Percentiles rank a stretch among this genome's conserved stretches.
phyloP scores from a whole-genome alignment of 2,113 vertebrate species.

The Hippopotamus amphibius region DNA sequence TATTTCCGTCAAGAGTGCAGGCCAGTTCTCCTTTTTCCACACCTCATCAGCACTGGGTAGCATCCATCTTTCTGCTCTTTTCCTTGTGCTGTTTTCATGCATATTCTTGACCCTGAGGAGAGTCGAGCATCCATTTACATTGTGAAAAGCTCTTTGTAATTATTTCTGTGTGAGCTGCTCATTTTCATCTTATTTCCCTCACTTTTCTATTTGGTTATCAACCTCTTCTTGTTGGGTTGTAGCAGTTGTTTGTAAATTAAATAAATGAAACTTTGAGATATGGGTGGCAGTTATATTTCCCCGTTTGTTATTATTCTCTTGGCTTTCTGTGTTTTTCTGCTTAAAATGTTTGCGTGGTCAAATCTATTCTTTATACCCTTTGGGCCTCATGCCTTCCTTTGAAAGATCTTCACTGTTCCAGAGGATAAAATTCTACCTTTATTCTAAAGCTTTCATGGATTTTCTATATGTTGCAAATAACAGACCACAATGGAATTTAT shows the following conservation, averaged over 20 bases:
- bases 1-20: background rate
- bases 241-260: background rate
- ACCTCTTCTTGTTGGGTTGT: background rate
- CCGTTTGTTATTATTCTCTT: background rate
- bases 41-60: background rate
- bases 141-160: background rate
- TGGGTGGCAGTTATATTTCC: background rate
- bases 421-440: background rate
- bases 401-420: background rate
- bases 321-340: background rate
- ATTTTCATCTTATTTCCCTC: background rate
- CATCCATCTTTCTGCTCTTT: background rate
- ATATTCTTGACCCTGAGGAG: background rate
- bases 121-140: background rate
- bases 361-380: background rate
- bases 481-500: conserved; percentile 6
- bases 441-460: background rate
- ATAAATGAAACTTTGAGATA: background rate
- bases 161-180: background rate
- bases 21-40: no score
- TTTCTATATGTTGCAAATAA: conserved; percentile 24
- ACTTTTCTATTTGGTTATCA: background rate
- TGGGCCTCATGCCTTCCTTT: background rate
- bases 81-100: background rate
- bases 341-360: background rate